Base-by-base conservation (phyloP, 2,797 vertebrate genomes). In the Alectoris magna region DNA sequence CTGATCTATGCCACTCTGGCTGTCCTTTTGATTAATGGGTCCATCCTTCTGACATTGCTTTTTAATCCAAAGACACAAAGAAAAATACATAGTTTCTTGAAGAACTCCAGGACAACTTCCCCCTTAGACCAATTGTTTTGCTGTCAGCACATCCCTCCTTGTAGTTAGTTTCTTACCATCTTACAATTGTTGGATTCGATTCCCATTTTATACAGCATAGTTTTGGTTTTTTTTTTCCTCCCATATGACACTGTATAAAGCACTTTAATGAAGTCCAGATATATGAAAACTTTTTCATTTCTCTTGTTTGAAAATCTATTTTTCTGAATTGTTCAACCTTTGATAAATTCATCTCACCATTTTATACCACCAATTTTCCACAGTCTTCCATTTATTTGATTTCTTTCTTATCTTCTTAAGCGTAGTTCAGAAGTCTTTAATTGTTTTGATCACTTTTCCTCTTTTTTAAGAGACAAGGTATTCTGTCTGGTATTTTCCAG, bases 221-320 rank as follows among this genome's bases (percentile, higher is more conserved):
- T 59, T 26, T 41, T 41, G 39, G 38, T 7, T 41, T 41, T 17
- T 43, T 39, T 41, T 75, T 91, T 93, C 88, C 79, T 34, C 34
- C 51, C 70, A 81, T 92, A 92, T 78, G 67, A 78, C 66, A 72
- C 72, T 72, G 66, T 69, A 87, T 69, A 87, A 87, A 74, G 39
- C 89, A 78, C 76, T 86, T 75, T 92, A 95, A 93, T 92, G 73
- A 92, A 90, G 87, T 88, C 85, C 91, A 93, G 89, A 95, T 86
- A 93, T 69, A 88, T 0, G 1, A 93, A 89, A 92, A 78, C 6
- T 48, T 13, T 14, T 51, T 85, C 17, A 53, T 81, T 93, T 75
- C 6, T 91, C 66, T 85, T 2, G 0, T 78, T 80, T 89, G 70
- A 80, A 92, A 88, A 81, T 70, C 29, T 56, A 10, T 63, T 92